Evolutionary conservation across 2,113 vertebrate genomes (phyloP).

Genomic region (Phainopepla nitens): DNA sequence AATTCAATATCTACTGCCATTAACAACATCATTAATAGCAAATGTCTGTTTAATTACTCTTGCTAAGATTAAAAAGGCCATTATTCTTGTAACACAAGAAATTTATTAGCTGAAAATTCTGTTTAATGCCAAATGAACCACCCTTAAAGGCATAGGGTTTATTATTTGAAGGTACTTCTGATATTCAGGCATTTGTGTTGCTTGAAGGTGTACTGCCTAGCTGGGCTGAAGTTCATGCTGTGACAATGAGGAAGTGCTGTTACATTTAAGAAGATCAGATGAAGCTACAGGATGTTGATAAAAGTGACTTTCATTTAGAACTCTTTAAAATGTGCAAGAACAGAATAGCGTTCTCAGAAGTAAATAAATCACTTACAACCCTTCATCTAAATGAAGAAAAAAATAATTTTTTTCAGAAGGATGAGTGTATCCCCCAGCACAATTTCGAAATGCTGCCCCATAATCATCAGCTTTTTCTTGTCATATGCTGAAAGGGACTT

Average conservation of each 20-base stretch:
- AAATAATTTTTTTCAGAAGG: neutral
- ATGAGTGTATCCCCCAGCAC: neutral
- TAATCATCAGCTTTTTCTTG: neutral
- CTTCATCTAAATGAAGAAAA: neutral
- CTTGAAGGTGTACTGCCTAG: slow-evolving; percentile 36
- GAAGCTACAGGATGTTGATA: slow-evolving; percentile 15
- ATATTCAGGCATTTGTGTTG: slow-evolving; percentile 43
- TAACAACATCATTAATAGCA: slow-evolving; percentile 82
- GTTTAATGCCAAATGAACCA: slow-evolving; percentile 65
- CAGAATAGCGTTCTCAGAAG: neutral
- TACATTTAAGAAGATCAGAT: slow-evolving; percentile 40
- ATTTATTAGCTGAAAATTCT: slow-evolving; percentile 75
- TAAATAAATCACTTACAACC: neutral
- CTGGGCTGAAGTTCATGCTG: slow-evolving; percentile 39
- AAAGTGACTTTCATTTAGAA: neutral
- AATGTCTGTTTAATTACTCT: slow-evolving; percentile 81
- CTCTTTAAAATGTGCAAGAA: neutral
- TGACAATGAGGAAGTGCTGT: slow-evolving; percentile 42
- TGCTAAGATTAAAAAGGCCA: slow-evolving; percentile 78
- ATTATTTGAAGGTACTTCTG: slow-evolving; percentile 56
- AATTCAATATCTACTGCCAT: slow-evolving; percentile 75
- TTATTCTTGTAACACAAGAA: slow-evolving; percentile 77
- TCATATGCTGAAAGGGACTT: neutral
- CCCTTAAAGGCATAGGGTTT: slow-evolving; percentile 69
- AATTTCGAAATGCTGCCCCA: neutral